Evolutionary conservation across 2,888 invertebrate species (phyloP).

Genomic region (Hydrotaea cyrtoneurina): DNA sequence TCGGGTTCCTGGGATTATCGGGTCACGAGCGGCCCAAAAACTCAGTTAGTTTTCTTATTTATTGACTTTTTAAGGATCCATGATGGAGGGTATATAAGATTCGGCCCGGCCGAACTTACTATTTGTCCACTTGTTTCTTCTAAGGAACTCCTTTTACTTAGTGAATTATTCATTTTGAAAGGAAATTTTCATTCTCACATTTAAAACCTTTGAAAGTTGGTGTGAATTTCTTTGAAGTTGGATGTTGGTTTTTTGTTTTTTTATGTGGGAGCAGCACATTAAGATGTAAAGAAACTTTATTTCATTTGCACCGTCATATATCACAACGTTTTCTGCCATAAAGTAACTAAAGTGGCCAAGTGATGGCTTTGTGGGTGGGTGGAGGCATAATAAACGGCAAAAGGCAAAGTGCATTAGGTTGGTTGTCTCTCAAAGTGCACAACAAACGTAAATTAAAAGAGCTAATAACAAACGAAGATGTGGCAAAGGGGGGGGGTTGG

Average conservation of each 20-base stretch:
- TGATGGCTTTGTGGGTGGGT: background rate
- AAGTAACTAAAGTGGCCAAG: background rate
- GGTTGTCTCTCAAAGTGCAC: background rate
- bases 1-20: too few species aligned
- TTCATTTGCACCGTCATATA: constrained; percentile 4
- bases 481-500: too few species aligned
- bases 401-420: constrained; percentile 29
- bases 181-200: background rate
- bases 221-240: background rate
- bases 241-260: too few species aligned
- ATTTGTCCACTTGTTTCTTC: too few species aligned
- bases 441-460: constrained; percentile 11
- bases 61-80: too few species aligned
- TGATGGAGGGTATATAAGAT: too few species aligned
- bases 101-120: too few species aligned
- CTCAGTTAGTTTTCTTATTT: too few species aligned
- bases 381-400: background rate
- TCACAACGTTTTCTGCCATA: background rate
- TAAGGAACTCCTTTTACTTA: too few species aligned
- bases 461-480: constrained; percentile 10
- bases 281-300: background rate
- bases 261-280: background rate
- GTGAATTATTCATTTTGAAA: too few species aligned
- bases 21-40: too few species aligned
- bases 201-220: background rate